Conservation (phyloP, 2,888 invertebrate species). For the Acleris laterana region DNA sequence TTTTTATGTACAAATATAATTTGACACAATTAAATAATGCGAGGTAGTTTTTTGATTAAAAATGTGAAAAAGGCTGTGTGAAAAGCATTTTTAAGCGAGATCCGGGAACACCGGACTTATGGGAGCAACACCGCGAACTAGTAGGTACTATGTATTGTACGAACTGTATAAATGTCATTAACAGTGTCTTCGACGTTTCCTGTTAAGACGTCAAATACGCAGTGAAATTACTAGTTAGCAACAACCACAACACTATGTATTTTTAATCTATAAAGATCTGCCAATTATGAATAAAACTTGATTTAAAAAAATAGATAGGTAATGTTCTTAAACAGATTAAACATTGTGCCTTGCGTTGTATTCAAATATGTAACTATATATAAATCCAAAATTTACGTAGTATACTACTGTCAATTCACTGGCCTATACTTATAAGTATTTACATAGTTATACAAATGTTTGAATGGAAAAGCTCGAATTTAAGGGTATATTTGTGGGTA, state of each 20-base stretch:
- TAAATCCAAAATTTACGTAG: slow-evolving; percentile 63
- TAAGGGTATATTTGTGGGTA: slow-evolving; percentile 58
- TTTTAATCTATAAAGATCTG: slow-evolving; percentile 71
- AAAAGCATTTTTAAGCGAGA: slow-evolving; percentile 72
- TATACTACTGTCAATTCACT: slow-evolving; percentile 79
- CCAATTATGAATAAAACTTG: slow-evolving; percentile 59
- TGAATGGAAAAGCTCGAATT: slow-evolving; percentile 74
- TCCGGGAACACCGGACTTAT: slow-evolving; percentile 41
- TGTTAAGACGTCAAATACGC: slow-evolving; percentile 1
- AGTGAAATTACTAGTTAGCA: slow-evolving; percentile 6
- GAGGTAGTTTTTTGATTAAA: slow-evolving; percentile 39
- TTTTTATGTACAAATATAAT: slow-evolving; percentile 65
- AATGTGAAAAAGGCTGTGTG: slow-evolving; percentile 74
- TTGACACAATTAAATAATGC: slow-evolving; percentile 54
- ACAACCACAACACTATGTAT: slow-evolving; percentile 32
- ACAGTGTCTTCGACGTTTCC: slow-evolving; percentile 15
- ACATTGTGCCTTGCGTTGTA: slow-evolving; percentile 81
- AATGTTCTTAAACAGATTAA: slow-evolving; percentile 54
- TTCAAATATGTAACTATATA: slow-evolving; percentile 62
- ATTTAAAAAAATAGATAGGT: slow-evolving; percentile 55
- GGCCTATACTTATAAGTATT: slow-evolving; percentile 70
- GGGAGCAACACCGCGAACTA: slow-evolving; percentile 50
- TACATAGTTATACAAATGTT: slow-evolving; percentile 64
- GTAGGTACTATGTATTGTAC: not conserved
- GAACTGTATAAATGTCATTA: slow-evolving; percentile 18